Conservation (phyloP, 2,797 vertebrate species). For the Channallabes apus region DNA sequence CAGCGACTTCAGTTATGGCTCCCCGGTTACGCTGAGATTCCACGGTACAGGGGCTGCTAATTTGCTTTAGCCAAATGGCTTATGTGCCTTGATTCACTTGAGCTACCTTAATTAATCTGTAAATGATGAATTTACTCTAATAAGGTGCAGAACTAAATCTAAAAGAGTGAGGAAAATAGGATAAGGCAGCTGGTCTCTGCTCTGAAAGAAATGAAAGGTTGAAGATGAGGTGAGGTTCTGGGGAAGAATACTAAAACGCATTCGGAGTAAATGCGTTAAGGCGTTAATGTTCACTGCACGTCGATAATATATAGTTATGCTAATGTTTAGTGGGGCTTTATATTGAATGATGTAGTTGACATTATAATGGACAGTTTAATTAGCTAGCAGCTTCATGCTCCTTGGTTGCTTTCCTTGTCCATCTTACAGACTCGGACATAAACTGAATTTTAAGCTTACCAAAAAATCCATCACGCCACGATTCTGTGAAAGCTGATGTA, state of each 20-base stretch:
- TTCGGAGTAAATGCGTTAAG: neutral
- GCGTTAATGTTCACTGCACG: neutral
- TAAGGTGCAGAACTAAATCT: neutral
- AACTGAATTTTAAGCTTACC: neutral
- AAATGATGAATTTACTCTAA: conserved; percentile 25
- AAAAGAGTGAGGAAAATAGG: neutral
- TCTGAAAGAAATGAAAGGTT: neutral
- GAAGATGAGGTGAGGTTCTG: neutral
- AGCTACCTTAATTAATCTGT: conserved; percentile 21
- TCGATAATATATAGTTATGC: neutral
- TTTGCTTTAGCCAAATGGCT: conserved; percentile 18
- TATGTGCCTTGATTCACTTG: conserved; percentile 11
- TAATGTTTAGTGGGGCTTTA: neutral
- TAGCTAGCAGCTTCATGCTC: neutral
- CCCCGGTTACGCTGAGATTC: conserved; percentile 30
- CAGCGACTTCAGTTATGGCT: conserved; percentile 43
- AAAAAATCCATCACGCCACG: neutral
- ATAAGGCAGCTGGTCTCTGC: neutral
- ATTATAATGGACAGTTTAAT: neutral
- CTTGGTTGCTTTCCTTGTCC: neutral
- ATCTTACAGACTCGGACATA: neutral
- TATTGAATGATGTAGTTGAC: neutral
- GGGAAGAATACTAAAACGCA: neutral
- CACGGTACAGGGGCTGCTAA: conserved; percentile 26
- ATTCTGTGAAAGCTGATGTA: neutral